These are phyloP conservation scores for Volucella bombylans DNA, from an alignment of 2,888 invertebrate genomes.

Conservation along the genomic window DNA sequence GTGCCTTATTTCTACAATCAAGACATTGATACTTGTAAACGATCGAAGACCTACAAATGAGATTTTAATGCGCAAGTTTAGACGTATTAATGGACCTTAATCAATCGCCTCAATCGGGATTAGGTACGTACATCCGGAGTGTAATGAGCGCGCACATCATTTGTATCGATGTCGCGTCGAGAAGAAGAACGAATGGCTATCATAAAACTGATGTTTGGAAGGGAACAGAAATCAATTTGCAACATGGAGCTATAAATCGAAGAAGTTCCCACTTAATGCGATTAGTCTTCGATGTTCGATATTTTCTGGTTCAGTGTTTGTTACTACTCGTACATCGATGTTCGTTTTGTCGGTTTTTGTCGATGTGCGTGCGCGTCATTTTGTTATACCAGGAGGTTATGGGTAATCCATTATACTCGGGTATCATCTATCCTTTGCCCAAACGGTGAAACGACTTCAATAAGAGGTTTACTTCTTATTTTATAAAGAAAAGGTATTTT, in stretches of 20 bases:
- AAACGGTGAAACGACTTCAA: background rate
- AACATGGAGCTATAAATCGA: conserved; percentile 46
- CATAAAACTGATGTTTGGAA: conserved; percentile 45
- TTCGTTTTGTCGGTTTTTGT: background rate
- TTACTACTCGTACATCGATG: background rate
- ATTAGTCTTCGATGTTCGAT: conserved; percentile 12
- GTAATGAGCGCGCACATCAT: conserved; percentile 17
- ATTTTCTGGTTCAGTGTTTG: background rate
- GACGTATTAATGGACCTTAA: conserved; percentile 50
- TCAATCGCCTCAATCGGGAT: conserved; percentile 31
- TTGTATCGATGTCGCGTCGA: conserved; percentile 35
- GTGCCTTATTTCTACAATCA: conserved; percentile 32
- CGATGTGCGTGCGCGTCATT: conserved; percentile 9
- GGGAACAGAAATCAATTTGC: conserved; percentile 30
- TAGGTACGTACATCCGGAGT: background rate
- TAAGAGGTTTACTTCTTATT: background rate
- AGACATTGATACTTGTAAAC: conserved; percentile 22
- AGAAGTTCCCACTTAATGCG: conserved; percentile 39
- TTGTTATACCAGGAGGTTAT: conserved; percentile 17
- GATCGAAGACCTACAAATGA: conserved; percentile 51
- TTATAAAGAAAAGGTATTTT: background rate
- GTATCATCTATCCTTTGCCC: background rate
- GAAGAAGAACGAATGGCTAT: conserved; percentile 44
- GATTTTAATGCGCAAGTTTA: conserved; percentile 59
- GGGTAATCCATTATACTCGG: conserved; percentile 6